phyloP scores from a whole-genome alignment of 2,113 vertebrate species.

The Mobula hypostoma region DNA sequence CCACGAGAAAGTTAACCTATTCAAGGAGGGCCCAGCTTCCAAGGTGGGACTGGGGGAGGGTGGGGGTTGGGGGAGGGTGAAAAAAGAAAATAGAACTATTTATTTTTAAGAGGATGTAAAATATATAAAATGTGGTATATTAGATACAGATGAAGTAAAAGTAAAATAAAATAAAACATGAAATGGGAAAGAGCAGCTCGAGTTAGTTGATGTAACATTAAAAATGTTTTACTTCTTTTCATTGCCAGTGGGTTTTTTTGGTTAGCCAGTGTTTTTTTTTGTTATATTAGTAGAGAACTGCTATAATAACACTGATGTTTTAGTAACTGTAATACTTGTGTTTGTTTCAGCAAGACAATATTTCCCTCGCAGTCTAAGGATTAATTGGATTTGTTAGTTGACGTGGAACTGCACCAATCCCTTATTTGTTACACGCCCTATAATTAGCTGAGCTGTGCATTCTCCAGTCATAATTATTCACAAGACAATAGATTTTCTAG shows the following conservation, averaged over 20 bases:
- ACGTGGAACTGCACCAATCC: background rate
- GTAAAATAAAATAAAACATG: slow-evolving; percentile 8
- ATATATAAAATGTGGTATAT: slow-evolving; percentile 30
- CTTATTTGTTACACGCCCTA: background rate
- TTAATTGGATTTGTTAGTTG: slow-evolving; percentile 2
- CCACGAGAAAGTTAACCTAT: background rate
- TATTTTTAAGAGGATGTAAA: slow-evolving; percentile 15
- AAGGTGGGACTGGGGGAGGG: background rate
- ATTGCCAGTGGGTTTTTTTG: background rate
- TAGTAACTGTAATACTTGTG: slow-evolving; percentile 1
- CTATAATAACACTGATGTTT: background rate
- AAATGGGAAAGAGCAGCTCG: background rate
- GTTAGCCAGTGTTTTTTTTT: background rate
- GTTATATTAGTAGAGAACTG: no score
- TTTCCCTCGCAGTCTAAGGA: background rate
- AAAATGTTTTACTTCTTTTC: slow-evolving; percentile 1
- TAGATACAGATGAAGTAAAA: slow-evolving; percentile 27
- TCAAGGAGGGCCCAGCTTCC: background rate
- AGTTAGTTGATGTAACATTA: slow-evolving; percentile 1
- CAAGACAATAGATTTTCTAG: slow-evolving; percentile 2
- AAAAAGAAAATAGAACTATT: background rate
- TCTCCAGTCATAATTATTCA: slow-evolving; percentile 9
- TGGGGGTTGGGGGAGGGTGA: background rate
- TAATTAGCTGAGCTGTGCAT: slow-evolving; percentile 17
- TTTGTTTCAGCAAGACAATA: background rate